A percentile compares a stretch with the other conserved stretches of the same genome.
Evolutionary conservation across 2,113 vertebrate species (phyloP).

Genomic region (Scophthalmus maximus): DNA sequence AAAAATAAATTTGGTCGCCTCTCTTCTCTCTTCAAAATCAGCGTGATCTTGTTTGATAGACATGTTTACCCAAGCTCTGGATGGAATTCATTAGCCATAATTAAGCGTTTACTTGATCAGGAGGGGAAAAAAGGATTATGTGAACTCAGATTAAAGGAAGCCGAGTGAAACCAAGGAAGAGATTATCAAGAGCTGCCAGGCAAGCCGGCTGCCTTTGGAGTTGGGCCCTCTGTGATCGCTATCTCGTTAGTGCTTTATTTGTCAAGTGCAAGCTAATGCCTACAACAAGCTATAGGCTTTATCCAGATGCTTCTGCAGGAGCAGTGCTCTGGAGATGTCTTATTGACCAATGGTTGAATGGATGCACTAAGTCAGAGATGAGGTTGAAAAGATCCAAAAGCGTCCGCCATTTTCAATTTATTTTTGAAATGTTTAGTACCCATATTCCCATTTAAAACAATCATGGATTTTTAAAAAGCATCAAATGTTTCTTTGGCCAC

Average conservation of each 20-base stretch:
- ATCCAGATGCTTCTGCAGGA: conserved; percentile 64
- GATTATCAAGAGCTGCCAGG: conserved; percentile 83
- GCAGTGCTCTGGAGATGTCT: conserved; percentile 47
- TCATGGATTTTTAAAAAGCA: no score
- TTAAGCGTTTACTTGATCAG: conserved; percentile 85
- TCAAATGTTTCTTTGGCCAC: no score
- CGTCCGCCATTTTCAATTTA: background rate
- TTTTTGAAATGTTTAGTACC: no score
- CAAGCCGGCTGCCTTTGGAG: conserved; percentile 79
- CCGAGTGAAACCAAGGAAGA: conserved; percentile 76
- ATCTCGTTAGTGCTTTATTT: conserved; percentile 81
- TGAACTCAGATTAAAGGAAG: conserved; percentile 83
- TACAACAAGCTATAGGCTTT: conserved; percentile 72
- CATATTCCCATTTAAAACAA: no score
- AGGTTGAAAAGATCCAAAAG: conserved; percentile 4
- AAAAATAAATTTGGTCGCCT: no score
- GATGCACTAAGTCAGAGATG: conserved; percentile 23
- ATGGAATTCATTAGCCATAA: conserved; percentile 83
- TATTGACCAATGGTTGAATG: conserved; percentile 53
- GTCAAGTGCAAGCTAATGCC: conserved; percentile 76
- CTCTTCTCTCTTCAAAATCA: conserved; percentile 65
- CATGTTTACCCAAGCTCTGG: conserved; percentile 81
- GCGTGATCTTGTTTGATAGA: conserved; percentile 77
- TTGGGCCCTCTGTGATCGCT: conserved; percentile 76
- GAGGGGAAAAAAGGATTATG: conserved; percentile 79